Evolutionary conservation across 2,113 vertebrate genomes (phyloP).

Genomic region (Hypocryptadius cinnamomeus): DNA sequence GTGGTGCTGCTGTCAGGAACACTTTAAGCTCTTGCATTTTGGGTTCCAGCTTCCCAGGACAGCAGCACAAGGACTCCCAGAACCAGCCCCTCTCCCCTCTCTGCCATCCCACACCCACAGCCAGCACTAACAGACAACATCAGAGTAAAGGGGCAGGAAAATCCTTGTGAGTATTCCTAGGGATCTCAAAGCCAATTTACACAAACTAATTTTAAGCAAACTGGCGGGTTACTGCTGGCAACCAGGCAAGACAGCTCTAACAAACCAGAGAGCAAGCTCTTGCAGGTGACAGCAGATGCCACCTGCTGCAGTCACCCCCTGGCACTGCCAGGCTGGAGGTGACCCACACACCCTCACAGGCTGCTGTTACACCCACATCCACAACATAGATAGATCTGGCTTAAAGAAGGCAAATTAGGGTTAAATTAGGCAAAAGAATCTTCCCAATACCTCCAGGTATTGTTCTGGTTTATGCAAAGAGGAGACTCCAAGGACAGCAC

Average conservation of each 20-base stretch:
- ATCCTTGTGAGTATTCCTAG: neutral
- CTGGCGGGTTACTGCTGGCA: neutral
- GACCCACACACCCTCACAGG: neutral
- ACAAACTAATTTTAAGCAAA: neutral
- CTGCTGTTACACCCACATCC: fast-evolving
- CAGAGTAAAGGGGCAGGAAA: neutral
- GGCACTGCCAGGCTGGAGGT: neutral
- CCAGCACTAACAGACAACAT: neutral
- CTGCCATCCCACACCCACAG: neutral
- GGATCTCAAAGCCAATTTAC: neutral
- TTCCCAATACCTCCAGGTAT: neutral
- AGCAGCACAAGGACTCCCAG: neutral
- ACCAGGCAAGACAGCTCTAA: neutral
- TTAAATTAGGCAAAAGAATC: neutral
- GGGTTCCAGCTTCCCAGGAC: neutral
- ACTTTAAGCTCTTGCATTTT: neutral
- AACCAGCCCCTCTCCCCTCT: neutral
- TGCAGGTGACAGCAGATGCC: neutral
- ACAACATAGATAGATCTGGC: fast-evolving
- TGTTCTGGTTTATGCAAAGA: neutral
- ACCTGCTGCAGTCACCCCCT: neutral
- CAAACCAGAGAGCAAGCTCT: neutral
- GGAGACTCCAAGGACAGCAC: neutral
- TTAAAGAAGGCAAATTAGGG: neutral
- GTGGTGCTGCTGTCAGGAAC: neutral